These are phyloP conservation scores for Capromys pilorides DNA, from an alignment of 2,797 vertebrate species.

Conservation along the genomic window DNA sequence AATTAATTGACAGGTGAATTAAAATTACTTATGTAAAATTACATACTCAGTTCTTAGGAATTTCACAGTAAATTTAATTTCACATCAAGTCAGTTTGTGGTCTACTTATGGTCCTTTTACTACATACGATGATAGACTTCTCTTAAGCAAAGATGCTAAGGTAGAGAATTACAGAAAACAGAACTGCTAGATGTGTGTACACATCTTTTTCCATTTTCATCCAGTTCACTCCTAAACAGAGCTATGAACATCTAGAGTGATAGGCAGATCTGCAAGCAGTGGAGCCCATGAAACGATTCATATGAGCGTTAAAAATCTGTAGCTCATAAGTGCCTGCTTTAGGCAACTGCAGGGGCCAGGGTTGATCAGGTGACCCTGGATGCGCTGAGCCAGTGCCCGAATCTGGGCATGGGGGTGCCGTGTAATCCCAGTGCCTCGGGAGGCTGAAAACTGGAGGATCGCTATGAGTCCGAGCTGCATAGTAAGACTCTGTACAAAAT, in stretches of 20 bases:
- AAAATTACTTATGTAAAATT: conserved; percentile 24
- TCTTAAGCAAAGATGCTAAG: background rate
- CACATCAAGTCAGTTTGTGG: background rate
- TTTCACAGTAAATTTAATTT: conserved; percentile 20
- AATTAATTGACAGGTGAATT: conserved; percentile 43
- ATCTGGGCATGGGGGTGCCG: too few relatives aligned
- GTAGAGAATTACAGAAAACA: conserved; percentile 28
- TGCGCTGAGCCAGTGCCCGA: too few relatives aligned
- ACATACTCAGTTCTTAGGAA: conserved; percentile 2
- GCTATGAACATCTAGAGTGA: background rate
- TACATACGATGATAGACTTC: background rate
- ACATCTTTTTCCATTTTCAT: background rate
- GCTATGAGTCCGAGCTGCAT: too few relatives aligned
- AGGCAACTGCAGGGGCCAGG: too few relatives aligned
- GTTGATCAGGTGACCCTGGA: too few relatives aligned
- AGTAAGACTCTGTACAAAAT: too few relatives aligned
- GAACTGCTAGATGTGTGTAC: background rate
- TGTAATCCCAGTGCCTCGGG: too few relatives aligned
- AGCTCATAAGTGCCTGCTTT: background rate
- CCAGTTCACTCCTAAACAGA: background rate
- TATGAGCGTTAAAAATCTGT: background rate
- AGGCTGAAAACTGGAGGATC: too few relatives aligned
- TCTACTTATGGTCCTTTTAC: background rate
- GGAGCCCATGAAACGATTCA: background rate
- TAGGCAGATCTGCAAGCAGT: background rate